Evolutionary conservation across 2,888 invertebrate species (phyloP), one percentile per base, ranked within the genome.

Genomic region (Pocota personata): DNA sequence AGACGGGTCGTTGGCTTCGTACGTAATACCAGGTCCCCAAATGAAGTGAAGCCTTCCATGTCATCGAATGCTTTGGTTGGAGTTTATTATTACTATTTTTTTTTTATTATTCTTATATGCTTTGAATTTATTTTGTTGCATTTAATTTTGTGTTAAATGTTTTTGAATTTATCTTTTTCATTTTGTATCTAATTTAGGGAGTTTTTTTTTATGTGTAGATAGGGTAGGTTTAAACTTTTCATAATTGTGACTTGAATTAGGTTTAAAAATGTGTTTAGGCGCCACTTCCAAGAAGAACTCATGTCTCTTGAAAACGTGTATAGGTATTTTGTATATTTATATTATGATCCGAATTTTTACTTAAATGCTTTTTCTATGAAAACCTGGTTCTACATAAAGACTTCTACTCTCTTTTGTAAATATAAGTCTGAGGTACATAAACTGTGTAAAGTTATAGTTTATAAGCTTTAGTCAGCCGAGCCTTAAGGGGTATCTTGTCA

Each of bases 21-120:
- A 86, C 86, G 86, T 86, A 86, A 86, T 86, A 71, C 50, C 71
- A 60, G 76, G 72, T 71, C 55, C 67, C 55, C 52, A 58, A 12
- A 43, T 48, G 64, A 69, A 60, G 46, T 43, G 43, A 32, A 32
- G 24, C 16, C 62, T 75, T 76, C 75, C 19, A 52, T 62, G 46
- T 82, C 64, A 66, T 46, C 32, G 43, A 40, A 43, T 60, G 46
- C 67, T 73, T 58, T 46, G 30, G 71, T 86, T 86, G 86, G 86
- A 86, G 86, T 86, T 86, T 86, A 80, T 80, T 80, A 55, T 75
- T 64, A 30, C 8, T 50, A 14, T 37, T 30, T 14, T 35, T 24
- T 62, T 62, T 24, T 4, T 32, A 8, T 58, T 19, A 52, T 52
- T 52, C 40, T 27, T 82, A 14, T 64, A 19, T 76, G 50, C 37